Conservation (phyloP, 1,140 invertebrate species). For the Oedothorax gibbosus region DNA sequence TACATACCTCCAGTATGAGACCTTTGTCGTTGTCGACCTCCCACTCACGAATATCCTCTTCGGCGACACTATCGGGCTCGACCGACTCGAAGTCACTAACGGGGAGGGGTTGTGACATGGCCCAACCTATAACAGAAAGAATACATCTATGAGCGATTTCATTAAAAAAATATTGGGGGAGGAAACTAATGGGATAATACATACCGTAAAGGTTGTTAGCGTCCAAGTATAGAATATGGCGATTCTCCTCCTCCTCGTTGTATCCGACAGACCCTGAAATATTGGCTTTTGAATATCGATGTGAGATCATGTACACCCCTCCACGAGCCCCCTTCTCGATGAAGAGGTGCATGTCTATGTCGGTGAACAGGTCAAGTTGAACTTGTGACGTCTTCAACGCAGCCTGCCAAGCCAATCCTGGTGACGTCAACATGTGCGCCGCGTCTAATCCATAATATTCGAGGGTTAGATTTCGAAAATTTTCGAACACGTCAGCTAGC, state of each 20-base stretch:
- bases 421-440: neutral
- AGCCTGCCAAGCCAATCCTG: constrained; percentile 19
- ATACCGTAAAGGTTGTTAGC: no score
- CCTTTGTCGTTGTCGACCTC: constrained; percentile 62
- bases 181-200: neutral
- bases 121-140: constrained; percentile 20
- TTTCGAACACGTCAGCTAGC: constrained; percentile 64
- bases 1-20: constrained; percentile 62
- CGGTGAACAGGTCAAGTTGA: constrained; percentile 18
- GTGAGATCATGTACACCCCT: no score
- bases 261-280: no score
- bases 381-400: neutral
- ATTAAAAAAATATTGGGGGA: constrained; percentile 61
- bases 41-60: constrained; percentile 3
- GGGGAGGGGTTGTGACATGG: neutral
- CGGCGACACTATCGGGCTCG: neutral
- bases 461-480: constrained; percentile 61
- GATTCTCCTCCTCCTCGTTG: neutral
- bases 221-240: neutral
- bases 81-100: constrained; percentile 58
- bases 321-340: constrained; percentile 23
- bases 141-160: constrained; percentile 62
- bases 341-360: constrained; percentile 40
- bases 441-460: constrained; percentile 7
- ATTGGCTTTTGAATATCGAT: neutral